Evolutionary conservation across 2,888 invertebrate species (phyloP).

Genomic region (Liodrosophila aerea): DNA sequence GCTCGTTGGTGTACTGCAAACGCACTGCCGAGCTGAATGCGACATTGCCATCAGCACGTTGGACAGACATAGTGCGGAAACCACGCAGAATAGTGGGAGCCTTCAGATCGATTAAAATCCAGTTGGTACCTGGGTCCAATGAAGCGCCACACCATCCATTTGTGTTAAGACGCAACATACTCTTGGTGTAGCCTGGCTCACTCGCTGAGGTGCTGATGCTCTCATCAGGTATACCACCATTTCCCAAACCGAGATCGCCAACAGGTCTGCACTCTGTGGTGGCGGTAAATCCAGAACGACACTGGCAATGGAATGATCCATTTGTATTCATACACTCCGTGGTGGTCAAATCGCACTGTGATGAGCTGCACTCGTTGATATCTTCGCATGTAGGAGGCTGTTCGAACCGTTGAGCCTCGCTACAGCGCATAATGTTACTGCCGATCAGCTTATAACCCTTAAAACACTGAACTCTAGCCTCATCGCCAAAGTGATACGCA

Average conservation of each 20-base stretch:
- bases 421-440: slow-evolving; percentile 92
- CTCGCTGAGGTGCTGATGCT: slow-evolving; percentile 92
- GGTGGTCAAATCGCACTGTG: slow-evolving; percentile 94
- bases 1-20: slow-evolving; percentile 92
- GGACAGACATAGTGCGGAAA: slow-evolving; percentile 94
- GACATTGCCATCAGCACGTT: slow-evolving; percentile 90
- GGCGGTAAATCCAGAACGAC: slow-evolving; percentile 91
- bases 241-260: slow-evolving; percentile 90
- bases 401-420: slow-evolving; percentile 91
- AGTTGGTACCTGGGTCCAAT: slow-evolving; percentile 93
- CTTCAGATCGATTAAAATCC: slow-evolving; percentile 93
- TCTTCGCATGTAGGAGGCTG: slow-evolving; percentile 94
- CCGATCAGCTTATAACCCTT: slow-evolving; percentile 94
- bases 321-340: slow-evolving; percentile 95
- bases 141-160: slow-evolving; percentile 96
- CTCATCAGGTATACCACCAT: slow-evolving; percentile 94
- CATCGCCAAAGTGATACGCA: slow-evolving; percentile 92
- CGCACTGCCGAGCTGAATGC: slow-evolving; percentile 96
- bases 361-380: slow-evolving; percentile 94
- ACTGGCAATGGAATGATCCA: slow-evolving; percentile 95
- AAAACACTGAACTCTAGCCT: slow-evolving; percentile 94
- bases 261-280: slow-evolving; percentile 95
- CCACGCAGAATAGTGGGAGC: slow-evolving; percentile 94
- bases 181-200: slow-evolving; percentile 91
- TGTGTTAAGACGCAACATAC: slow-evolving; percentile 91